Base-by-base conservation (phyloP, 2,113 vertebrate genomes). In the Mobula hypostoma region DNA sequence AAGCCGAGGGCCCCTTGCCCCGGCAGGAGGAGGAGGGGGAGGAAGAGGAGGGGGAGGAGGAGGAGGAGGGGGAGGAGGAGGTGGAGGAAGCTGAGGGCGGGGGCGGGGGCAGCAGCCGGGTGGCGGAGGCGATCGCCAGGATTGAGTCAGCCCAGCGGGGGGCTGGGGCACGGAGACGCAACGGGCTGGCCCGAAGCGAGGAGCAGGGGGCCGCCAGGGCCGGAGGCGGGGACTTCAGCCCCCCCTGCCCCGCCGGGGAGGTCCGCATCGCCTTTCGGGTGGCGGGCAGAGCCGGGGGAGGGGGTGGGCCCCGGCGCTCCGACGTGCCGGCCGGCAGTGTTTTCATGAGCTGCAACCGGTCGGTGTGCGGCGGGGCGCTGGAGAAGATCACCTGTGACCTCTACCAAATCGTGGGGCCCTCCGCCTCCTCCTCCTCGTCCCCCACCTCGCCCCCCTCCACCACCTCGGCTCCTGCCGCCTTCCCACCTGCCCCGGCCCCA, bases 301-400 rank as follows among this genome's bases (percentile, higher is more conserved):
- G 95, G 0, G 98, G 98, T 76, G 94, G 96, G 0, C 96, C 97
- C 0, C 96, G 96, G 63, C 96, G 97, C 40, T 94, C 97, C 0
- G 98, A 98, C 11, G 95, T 97, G 0, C 95, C 94, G 2, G 96
- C 97, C 0, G 97, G 96, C 88, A 98, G 98, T 90, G 97, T 98
- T 95, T 98, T 98, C 70, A 97, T 98, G 94, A 97, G 97, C 94
- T 98, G 98, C 48, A 96, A 93, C 36, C 91, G 56, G 95, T 96
- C 9, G 97, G 97, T 96, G 0, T 96, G 95, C 0, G 94, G 95
- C 0, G 95, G 97, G 63, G 95, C 97, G 61, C 95, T 97, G 91
- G 98, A 99, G 96, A 98, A 98, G 96, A 99, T 99, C 95, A 99
- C 98, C 4, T 99, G 98, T 0, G 98, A 99, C 96, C 96, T 99